Conservation (phyloP, 2,797 vertebrate species). For the Iguana delicatissima region DNA sequence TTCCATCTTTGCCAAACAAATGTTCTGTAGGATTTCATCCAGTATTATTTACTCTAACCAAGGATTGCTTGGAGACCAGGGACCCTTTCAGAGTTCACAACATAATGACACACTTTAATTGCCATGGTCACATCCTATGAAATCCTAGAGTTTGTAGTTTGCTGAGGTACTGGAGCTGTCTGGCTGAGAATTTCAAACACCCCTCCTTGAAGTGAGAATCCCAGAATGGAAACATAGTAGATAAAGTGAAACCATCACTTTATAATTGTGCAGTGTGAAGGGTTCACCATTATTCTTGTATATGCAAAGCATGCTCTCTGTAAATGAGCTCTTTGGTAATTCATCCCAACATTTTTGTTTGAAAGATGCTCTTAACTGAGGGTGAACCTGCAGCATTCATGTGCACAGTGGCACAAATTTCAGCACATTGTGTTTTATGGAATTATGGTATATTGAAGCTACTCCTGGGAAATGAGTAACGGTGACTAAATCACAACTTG, state of each 20-base stretch:
- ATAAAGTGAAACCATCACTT: no score
- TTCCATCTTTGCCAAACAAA: background rate
- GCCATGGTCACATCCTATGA: no score
- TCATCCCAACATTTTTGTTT: background rate
- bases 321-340: background rate
- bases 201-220: no score
- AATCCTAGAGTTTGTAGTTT: no score
- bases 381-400: background rate
- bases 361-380: background rate
- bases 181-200: no score
- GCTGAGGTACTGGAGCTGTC: no score
- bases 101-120: no score
- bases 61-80: no score
- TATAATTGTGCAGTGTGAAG: no score
- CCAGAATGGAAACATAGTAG: no score
- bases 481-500: rapidly evolving
- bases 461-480: background rate
- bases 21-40: background rate
- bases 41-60: background rate
- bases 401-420: background rate
- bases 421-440: rapidly evolving
- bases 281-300: background rate
- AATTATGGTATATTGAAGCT: background rate
- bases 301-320: background rate
- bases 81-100: no score